Conservation (phyloP, 35 echinoderm and acorn worm species). For the Amphiura filiformis region DNA sequence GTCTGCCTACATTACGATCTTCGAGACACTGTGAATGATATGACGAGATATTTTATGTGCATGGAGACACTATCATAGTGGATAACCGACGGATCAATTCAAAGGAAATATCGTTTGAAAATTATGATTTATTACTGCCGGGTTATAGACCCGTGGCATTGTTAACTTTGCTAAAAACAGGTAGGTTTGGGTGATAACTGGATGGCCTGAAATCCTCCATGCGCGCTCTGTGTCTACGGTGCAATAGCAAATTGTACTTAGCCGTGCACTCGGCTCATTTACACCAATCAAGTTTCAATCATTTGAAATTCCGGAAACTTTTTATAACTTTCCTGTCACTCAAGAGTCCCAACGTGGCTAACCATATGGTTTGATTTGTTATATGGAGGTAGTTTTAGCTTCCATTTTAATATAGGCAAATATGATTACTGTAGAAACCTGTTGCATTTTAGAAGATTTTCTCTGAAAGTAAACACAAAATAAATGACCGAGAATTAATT, state of each 20-base stretch:
- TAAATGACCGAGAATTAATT: not conserved
- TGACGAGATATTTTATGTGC: not conserved
- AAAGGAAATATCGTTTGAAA: not conserved
- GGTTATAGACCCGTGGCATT: not conserved
- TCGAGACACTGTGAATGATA: not conserved
- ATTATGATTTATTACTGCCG: not conserved
- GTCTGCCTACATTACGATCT: not conserved
- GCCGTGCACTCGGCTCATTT: not conserved
- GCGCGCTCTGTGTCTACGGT: not conserved
- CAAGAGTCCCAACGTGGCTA: not conserved
- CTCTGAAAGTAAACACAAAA: not conserved
- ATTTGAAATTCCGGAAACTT: slow-evolving; percentile 15
- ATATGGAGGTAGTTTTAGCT: not conserved
- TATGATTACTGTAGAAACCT: not conserved
- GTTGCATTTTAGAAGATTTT: not conserved
- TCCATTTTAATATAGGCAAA: not conserved
- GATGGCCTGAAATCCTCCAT: not conserved
- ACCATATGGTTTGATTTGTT: not conserved
- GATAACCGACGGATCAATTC: not conserved
- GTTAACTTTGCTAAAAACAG: not conserved
- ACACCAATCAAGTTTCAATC: not conserved
- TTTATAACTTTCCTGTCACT: not conserved
- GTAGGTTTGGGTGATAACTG: not conserved
- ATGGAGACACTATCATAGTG: not conserved
- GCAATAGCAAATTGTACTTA: not conserved